phyloP scores from a whole-genome alignment of 1,140 invertebrate species.

The Brachionus sp. region DNA sequence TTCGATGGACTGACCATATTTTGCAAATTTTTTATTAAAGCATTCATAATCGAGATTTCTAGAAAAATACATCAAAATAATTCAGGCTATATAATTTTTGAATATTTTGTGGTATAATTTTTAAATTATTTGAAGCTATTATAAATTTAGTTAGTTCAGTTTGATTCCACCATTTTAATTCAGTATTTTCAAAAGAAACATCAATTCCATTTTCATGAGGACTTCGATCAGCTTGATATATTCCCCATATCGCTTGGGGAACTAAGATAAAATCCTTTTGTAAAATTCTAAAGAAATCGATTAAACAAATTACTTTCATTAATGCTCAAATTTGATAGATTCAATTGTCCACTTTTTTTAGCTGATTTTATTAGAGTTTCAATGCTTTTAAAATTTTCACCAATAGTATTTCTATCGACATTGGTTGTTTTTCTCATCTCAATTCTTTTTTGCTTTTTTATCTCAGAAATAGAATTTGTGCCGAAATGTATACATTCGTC shows the following conservation, averaged over 20 bases:
- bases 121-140: slow-evolving; percentile 73
- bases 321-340: slow-evolving; percentile 71
- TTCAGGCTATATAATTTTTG: slow-evolving; percentile 68
- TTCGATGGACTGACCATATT: too few species aligned
- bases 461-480: neutral
- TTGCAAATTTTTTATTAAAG: too few species aligned
- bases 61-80: slow-evolving; percentile 71
- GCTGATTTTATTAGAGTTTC: slow-evolving; percentile 69
- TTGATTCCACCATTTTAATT: slow-evolving; percentile 79
- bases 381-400: slow-evolving; percentile 42
- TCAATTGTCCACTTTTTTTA: slow-evolving; percentile 72
- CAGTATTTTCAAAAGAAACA: slow-evolving; percentile 55
- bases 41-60: too few species aligned
- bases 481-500: too few species aligned
- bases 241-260: slow-evolving; percentile 73
- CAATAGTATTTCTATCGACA: neutral
- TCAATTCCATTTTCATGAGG: neutral
- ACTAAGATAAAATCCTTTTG: slow-evolving; percentile 67
- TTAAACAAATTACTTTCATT: slow-evolving; percentile 65
- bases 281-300: slow-evolving; percentile 44
- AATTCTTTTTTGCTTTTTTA: slow-evolving; percentile 36
- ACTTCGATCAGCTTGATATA: slow-evolving; percentile 69
- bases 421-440: slow-evolving; percentile 6
- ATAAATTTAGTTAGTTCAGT: slow-evolving; percentile 73
- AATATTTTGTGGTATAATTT: slow-evolving; percentile 67